Conservation (phyloP, 1,140 invertebrate genomes). For the Aphidius gifuensis region DNA sequence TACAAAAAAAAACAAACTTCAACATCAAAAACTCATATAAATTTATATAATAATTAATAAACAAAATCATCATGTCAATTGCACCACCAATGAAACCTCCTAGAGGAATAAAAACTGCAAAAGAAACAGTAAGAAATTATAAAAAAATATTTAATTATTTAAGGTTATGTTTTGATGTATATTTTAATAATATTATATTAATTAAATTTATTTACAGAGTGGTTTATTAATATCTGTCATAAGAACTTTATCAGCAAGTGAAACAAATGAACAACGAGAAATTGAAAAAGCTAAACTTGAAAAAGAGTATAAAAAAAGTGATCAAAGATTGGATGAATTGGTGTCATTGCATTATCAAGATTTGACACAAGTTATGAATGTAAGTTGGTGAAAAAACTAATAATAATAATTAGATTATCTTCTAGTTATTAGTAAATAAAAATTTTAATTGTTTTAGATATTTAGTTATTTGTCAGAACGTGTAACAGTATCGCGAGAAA, state of each 20-base stretch:
- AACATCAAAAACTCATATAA: too few species aligned
- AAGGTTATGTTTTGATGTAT: slow-evolving; percentile 3
- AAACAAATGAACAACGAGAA: slow-evolving; percentile 92
- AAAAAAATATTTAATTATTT: slow-evolving; percentile 5
- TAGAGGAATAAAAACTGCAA: slow-evolving; percentile 74
- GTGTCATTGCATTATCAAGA: slow-evolving; percentile 86
- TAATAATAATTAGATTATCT: not conserved
- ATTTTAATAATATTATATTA: slow-evolving; percentile 2
- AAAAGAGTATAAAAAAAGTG: slow-evolving; percentile 88
- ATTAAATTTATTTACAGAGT: slow-evolving; percentile 60
- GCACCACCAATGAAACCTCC: slow-evolving; percentile 74
- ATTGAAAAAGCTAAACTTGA: slow-evolving; percentile 91
- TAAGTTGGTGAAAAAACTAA: not conserved
- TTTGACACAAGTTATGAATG: slow-evolving; percentile 80
- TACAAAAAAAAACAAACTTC: too few species aligned
- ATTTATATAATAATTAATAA: too few species aligned
- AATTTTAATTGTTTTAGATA: slow-evolving; percentile 55
- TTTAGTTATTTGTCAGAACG: slow-evolving; percentile 78
- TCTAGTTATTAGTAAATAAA: slow-evolving; percentile 15
- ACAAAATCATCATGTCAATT: slow-evolving; percentile 15
- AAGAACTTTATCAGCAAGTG: slow-evolving; percentile 83
- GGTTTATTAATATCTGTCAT: slow-evolving; percentile 91
- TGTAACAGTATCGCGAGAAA: slow-evolving; percentile 76
- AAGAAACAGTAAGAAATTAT: slow-evolving; percentile 69
- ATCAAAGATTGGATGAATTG: slow-evolving; percentile 81